phyloP scores from a whole-genome alignment of 2,797 vertebrate genomes.

The Halcyon badia region DNA sequence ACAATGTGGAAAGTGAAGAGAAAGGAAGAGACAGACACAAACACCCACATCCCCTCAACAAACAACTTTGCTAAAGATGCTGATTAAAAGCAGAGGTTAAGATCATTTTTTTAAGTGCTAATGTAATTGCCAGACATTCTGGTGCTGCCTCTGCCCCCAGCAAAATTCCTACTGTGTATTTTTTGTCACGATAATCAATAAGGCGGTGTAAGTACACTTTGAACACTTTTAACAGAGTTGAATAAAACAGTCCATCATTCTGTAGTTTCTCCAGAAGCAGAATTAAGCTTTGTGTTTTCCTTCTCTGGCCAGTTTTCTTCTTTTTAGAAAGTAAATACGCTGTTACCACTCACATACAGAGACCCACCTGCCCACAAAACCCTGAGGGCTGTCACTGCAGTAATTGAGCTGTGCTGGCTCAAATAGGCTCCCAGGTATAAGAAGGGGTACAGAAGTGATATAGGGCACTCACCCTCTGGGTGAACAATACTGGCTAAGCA shows the following conservation, averaged over 20 bases:
- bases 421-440: neutral
- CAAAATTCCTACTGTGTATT: neutral
- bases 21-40: neutral
- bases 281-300: conserved; percentile 28
- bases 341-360: neutral
- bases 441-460: neutral
- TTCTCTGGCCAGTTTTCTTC: neutral
- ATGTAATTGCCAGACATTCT: conserved; percentile 28
- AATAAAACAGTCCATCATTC: conserved; percentile 45
- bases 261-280: conserved; percentile 39
- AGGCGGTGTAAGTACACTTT: neutral
- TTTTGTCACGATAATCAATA: neutral
- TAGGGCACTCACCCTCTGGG: neutral
- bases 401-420: neutral
- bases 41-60: neutral
- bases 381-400: neutral
- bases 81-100: conserved; percentile 66
- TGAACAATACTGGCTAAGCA: neutral
- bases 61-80: conserved; percentile 52
- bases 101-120: conserved; percentile 27
- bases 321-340: neutral
- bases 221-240: conserved; percentile 49
- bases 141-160: neutral
- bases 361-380: neutral
- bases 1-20: conserved; percentile 35